These are phyloP conservation scores for Cathartes aura DNA, from an alignment of 2,113 vertebrate species.

Conservation along the genomic window DNA sequence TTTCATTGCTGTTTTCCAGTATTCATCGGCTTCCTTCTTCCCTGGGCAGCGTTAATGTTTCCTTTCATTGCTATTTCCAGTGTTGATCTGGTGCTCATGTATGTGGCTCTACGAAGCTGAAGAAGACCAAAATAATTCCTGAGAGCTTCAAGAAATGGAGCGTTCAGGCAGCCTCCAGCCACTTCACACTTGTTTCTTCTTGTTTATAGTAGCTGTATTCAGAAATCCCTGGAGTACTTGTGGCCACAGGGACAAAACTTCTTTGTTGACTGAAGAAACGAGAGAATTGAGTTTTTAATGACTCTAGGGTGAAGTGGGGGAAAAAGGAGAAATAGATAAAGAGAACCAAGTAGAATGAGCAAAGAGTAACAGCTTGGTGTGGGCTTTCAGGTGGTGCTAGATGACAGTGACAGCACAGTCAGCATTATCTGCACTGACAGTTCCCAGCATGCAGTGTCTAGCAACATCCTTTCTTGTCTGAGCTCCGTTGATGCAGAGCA, in stretches of 20 bases:
- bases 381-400: slow-evolving; percentile 73
- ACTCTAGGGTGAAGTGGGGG: background rate
- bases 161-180: background rate
- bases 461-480: background rate
- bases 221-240: background rate
- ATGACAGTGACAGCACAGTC: slow-evolving; percentile 27
- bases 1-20: background rate
- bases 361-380: slow-evolving; percentile 11
- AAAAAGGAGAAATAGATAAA: background rate
- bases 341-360: background rate
- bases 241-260: background rate
- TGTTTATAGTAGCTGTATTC: background rate
- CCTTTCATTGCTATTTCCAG: background rate
- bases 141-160: background rate
- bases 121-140: background rate
- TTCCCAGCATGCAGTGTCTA: background rate
- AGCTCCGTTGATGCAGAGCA: slow-evolving; percentile 21
- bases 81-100: background rate
- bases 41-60: background rate
- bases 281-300: background rate
- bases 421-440: background rate
- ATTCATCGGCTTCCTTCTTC: background rate
- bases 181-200: background rate
- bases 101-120: background rate
- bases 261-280: background rate